phyloP scores from a whole-genome alignment of 2,888 invertebrate genomes.

The Toxonevra muliebris region DNA sequence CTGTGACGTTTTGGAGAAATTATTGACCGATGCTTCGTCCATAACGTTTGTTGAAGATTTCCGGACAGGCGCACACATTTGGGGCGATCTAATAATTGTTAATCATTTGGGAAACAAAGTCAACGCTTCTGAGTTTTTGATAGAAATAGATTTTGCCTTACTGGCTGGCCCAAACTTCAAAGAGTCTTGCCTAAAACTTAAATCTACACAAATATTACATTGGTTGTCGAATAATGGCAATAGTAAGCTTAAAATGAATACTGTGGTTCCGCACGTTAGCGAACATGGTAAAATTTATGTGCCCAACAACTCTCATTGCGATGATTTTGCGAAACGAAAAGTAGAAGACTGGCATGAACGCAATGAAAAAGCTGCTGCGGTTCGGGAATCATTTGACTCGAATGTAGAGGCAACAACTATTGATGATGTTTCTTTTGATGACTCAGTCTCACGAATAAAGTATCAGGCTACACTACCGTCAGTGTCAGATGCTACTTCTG shows the following conservation, averaged over 20 bases:
- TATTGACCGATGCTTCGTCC: constrained; percentile 45
- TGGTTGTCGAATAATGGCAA: constrained; percentile 46
- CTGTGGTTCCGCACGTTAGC: too few relatives aligned
- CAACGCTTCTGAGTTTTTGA: constrained; percentile 41
- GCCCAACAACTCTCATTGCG: constrained; percentile 11
- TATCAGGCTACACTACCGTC: background rate
- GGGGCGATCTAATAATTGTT: constrained; percentile 46
- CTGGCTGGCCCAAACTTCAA: constrained; percentile 31
- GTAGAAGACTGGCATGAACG: constrained; percentile 50
- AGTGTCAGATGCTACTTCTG: background rate
- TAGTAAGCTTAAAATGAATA: constrained; percentile 41
- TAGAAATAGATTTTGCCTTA: constrained; percentile 33
- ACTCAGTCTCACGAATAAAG: constrained; percentile 40
- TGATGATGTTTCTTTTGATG: constrained; percentile 46
- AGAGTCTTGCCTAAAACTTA: constrained; percentile 31
- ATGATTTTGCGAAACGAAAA: constrained; percentile 45
- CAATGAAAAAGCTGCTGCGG: constrained; percentile 38
- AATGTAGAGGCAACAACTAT: constrained; percentile 16
- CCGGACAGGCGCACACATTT: constrained; percentile 35
- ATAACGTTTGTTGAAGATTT: constrained; percentile 44
- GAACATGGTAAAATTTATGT: constrained; percentile 8
- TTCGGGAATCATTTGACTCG: constrained; percentile 9
- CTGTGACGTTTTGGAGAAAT: constrained; percentile 45
- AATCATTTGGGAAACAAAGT: constrained; percentile 44
- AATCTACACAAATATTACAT: constrained; percentile 37